phyloP scores from a whole-genome alignment of 2,113 vertebrate species.

The Rhombomys opimus region DNA sequence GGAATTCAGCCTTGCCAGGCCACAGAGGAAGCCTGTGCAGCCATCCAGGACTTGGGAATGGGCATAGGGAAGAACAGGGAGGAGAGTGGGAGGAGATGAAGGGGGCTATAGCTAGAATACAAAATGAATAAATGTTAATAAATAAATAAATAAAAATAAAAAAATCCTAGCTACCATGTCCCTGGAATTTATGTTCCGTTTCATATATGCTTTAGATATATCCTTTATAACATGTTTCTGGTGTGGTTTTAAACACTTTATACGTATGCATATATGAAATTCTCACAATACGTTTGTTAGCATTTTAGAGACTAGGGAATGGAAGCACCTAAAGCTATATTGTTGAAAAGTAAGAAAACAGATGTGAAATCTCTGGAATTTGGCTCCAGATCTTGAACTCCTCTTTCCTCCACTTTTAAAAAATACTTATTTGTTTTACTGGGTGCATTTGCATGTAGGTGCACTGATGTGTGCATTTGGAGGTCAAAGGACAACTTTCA shows the following conservation, averaged over 20 bases:
- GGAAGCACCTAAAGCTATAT: neutral
- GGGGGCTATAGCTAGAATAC: too few species aligned
- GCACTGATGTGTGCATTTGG: neutral
- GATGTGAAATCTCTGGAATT: neutral
- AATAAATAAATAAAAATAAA: neutral
- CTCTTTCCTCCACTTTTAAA: too few species aligned
- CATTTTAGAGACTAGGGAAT: neutral
- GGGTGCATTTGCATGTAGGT: neutral
- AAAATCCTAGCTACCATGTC: neutral
- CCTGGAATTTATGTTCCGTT: neutral
- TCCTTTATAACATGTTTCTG: neutral
- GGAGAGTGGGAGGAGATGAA: too few species aligned
- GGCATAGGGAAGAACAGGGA: too few species aligned
- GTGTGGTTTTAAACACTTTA: neutral
- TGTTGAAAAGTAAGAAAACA: neutral
- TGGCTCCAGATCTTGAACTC: neutral
- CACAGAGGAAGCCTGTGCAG: too few species aligned
- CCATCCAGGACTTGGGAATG: too few species aligned
- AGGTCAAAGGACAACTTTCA: too few species aligned
- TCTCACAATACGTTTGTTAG: neutral
- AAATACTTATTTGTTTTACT: neutral
- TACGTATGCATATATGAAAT: neutral
- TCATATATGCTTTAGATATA: neutral
- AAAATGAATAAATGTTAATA: too few species aligned
- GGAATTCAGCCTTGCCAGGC: too few species aligned